Evolutionary conservation across 1,140 invertebrate species (phyloP).

Genomic region (Drosophila arawakana): DNA sequence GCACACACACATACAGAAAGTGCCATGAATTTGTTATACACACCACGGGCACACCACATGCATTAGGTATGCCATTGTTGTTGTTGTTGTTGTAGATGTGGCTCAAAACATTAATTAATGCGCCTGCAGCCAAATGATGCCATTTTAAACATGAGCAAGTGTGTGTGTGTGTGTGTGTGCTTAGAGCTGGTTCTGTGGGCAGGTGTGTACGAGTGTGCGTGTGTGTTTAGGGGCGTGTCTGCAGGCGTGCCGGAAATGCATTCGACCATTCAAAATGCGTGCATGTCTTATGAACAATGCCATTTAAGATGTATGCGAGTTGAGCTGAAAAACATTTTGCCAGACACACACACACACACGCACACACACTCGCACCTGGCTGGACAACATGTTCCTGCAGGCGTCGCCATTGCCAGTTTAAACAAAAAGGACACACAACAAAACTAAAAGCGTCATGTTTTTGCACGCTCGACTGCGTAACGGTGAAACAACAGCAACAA

Average conservation of each 20-base stretch:
- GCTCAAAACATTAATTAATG: conserved; percentile 80
- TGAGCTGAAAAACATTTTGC: conserved; percentile 64
- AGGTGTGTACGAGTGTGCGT: conserved; percentile 9
- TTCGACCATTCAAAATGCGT: conserved; percentile 74
- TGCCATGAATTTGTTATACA: conserved; percentile 26
- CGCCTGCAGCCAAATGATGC: conserved; percentile 75
- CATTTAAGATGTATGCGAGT: conserved; percentile 67
- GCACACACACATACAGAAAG: neutral
- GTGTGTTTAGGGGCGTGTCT: conserved; percentile 23
- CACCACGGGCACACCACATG: conserved; percentile 28
- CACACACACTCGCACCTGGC: conserved; percentile 56
- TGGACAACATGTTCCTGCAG: conserved; percentile 73
- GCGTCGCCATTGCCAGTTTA: conserved; percentile 58
- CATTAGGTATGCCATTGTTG: conserved; percentile 41
- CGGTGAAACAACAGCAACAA: conserved; percentile 48
- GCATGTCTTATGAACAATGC: conserved; percentile 80
- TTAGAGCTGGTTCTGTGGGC: conserved; percentile 10
- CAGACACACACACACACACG: conserved; percentile 25
- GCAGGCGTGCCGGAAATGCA: conserved; percentile 72
- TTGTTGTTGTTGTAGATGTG: conserved; percentile 49
- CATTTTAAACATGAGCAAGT: conserved; percentile 58
- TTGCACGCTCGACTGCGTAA: conserved; percentile 70
- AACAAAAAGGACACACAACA: conserved; percentile 74
- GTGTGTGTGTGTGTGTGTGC: conserved; percentile 4
- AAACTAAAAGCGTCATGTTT: conserved; percentile 81